Evolutionary conservation across 2,113 vertebrate genomes (phyloP), one percentile per base, ranked within the genome.

Genomic region (Xiphophorus maculatus): DNA sequence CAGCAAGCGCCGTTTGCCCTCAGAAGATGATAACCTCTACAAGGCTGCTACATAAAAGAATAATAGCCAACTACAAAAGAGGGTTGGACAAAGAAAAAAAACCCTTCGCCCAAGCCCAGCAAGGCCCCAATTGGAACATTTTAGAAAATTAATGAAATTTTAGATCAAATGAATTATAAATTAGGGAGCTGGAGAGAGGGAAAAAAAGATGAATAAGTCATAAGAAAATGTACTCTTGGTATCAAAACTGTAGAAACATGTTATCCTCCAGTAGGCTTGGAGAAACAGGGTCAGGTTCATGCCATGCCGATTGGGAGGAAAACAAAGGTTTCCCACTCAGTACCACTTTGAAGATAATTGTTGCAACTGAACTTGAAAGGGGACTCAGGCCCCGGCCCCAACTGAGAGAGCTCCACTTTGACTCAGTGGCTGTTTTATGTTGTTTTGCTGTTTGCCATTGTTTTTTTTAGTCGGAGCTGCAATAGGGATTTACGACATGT

Each of bases 71-170:
- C 91, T 91, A 92, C 93, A 94, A 93, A 94, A 94, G 90, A 91
- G 81, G 83, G 85, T 88, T 88, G 91, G 88, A 93, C 91, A 92
- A 94, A 93, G 90, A 88, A 87, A 87, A 89, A 90, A 32, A 37
- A 2, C 69, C 79, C 83, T 85, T 80, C 17, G 81, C 89, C 87
- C 69, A 79, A 81, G 84, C 93, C 87, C 88, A 88, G 88, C 87
- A 90, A 90, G 90, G 87, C 91, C 92, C 90, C 93, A 93, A 93
- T 93, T 94, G 94, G 90, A 94, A 94, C 94, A 95, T 95, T 95
- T 95, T 95, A 94, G 93, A 95, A 95, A 95, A 95, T 95, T 93
- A 95, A 95, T 95, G 93, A 95, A 94, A 94, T 94, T 95, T 95
- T 94, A 94, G 91, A 95, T 94, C 92, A 94, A 95, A 94, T 95